A percentile compares a stretch with the other conserved stretches of the same genome.
Evolutionary conservation across 2,113 vertebrate species (phyloP).

Genomic region (Varanus salvator): DNA sequence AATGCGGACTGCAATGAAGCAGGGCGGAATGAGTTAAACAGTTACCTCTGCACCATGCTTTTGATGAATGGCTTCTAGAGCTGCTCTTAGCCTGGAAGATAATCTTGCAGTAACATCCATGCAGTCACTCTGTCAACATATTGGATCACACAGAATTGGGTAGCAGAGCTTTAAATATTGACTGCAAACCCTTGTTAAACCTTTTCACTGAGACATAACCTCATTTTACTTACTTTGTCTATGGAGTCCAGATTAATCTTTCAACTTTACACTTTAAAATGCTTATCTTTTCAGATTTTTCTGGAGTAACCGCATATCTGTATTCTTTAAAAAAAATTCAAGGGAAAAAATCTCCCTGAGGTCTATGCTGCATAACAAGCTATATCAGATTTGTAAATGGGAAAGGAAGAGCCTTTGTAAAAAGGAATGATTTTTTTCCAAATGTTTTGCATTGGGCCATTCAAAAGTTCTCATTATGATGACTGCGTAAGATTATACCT

Average conservation of each 20-base stretch:
- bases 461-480: no score
- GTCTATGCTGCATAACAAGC: neutral
- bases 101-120: neutral
- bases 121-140: neutral
- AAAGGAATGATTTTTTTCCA: neutral
- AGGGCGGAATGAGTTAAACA: neutral
- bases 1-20: neutral
- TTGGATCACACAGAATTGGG: neutral
- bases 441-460: neutral
- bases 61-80: neutral
- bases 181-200: neutral
- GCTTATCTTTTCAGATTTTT: neutral
- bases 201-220: neutral
- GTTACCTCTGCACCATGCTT: neutral
- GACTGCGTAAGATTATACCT: slow-evolving; percentile 19
- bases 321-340: neutral
- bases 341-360: neutral
- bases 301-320: neutral
- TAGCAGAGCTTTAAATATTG: neutral
- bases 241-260: neutral
- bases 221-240: slow-evolving; percentile 6
- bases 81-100: neutral
- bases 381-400: neutral
- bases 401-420: neutral
- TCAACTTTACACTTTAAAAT: neutral